phyloP scores from a whole-genome alignment of 2,888 invertebrate genomes.

The Anodontia alba region DNA sequence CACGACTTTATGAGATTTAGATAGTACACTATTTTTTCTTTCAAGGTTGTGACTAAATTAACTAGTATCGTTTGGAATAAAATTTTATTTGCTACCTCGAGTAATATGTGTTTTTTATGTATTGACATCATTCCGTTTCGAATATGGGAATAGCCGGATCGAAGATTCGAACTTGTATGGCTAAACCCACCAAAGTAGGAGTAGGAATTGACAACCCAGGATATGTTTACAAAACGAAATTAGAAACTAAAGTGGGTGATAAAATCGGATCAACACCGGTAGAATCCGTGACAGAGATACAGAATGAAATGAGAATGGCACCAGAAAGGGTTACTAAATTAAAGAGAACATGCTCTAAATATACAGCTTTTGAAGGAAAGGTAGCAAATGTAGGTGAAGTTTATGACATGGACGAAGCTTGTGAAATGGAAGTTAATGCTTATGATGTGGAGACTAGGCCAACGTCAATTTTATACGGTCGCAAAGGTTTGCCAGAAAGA shows the following conservation, averaged over 20 bases:
- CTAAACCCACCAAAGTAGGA: not conserved
- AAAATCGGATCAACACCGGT: too few species aligned
- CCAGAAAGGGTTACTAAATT: not conserved
- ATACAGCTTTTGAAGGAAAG: not conserved
- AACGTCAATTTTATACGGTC: too few species aligned
- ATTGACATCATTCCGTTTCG: not conserved
- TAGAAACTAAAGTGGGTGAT: too few species aligned
- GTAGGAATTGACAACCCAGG: not conserved
- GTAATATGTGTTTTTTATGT: not conserved
- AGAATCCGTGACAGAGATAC: not conserved
- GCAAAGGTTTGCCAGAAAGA: too few species aligned
- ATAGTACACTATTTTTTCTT: too few species aligned
- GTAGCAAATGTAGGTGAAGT: slow-evolving; percentile 3
- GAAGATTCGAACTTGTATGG: not conserved
- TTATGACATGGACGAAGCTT: not conserved
- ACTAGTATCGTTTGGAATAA: not conserved
- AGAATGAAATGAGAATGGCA: not conserved
- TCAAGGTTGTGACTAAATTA: not conserved
- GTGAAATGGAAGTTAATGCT: not conserved
- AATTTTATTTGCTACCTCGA: too few species aligned
- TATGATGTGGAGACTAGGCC: not conserved
- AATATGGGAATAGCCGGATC: not conserved
- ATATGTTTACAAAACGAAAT: not conserved
- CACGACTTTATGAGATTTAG: too few species aligned
- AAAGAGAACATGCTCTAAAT: slow-evolving; percentile 1